Conservation (phyloP, 2,113 vertebrate genomes). For the Solenodon paradoxus region DNA sequence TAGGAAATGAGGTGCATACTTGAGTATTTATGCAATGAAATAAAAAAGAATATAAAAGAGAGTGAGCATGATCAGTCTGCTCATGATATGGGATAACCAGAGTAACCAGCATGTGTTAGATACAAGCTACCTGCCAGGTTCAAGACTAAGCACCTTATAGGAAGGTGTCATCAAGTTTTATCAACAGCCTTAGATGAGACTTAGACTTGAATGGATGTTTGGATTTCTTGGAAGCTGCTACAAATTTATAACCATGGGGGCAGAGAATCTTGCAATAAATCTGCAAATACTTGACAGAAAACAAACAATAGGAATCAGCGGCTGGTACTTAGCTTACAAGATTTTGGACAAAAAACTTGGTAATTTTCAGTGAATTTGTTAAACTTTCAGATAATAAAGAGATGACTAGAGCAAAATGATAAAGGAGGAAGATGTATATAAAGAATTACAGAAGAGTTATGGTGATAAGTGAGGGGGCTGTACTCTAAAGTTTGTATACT, state of each 20-base stretch:
- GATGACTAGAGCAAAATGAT: neutral
- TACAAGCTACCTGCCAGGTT: too few relatives aligned
- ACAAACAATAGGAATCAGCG: neutral
- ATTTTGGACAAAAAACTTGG: neutral
- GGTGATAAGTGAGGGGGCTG: neutral
- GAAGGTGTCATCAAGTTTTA: neutral
- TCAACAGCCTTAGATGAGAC: neutral
- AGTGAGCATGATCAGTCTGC: too few relatives aligned
- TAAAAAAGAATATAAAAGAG: too few relatives aligned
- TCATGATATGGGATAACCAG: too few relatives aligned
- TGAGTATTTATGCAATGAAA: neutral
- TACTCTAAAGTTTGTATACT: neutral
- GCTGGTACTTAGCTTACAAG: neutral
- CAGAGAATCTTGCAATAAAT: slow-evolving; percentile 8
- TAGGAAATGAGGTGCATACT: neutral
- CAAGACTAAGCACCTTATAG: too few relatives aligned
- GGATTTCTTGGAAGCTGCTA: neutral
- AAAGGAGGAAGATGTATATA: neutral
- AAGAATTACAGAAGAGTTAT: neutral
- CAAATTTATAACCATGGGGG: neutral
- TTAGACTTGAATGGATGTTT: neutral
- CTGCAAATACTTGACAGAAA: slow-evolving; percentile 1
- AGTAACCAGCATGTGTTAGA: too few relatives aligned
- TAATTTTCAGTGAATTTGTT: neutral
- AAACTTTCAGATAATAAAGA: neutral